Percentiles rank a stretch among this genome's conserved stretches.
phyloP scores from a whole-genome alignment of 2,797 vertebrate species.

The Etheostoma perlongum region DNA sequence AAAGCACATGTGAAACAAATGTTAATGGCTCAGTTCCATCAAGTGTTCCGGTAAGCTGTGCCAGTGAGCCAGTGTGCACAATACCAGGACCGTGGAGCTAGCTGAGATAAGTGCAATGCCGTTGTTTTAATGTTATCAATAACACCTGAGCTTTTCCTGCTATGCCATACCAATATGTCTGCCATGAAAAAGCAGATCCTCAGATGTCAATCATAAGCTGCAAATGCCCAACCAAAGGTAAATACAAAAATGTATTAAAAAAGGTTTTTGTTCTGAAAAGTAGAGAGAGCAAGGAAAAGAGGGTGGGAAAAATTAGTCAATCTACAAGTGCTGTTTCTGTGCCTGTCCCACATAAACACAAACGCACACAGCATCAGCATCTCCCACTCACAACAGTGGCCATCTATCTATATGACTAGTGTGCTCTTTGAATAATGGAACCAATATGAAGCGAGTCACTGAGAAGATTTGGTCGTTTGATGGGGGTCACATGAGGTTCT shows the following conservation, averaged over 20 bases:
- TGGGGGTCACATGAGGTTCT: conserved; percentile 77
- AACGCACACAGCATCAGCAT: conserved; percentile 37
- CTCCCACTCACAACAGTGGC: conserved; percentile 51
- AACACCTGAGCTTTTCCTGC: background rate
- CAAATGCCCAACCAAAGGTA: background rate
- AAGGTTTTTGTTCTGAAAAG: conserved; percentile 9
- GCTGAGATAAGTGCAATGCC: too few relatives aligned
- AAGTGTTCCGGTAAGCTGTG: too few relatives aligned
- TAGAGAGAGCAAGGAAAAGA: conserved; percentile 23
- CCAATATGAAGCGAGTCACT: conserved; percentile 81
- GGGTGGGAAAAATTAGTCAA: conserved; percentile 18
- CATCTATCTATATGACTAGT: conserved; percentile 65
- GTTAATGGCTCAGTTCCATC: too few relatives aligned
- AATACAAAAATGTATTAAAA: background rate
- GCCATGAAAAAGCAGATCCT: background rate
- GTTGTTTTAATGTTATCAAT: too few relatives aligned
- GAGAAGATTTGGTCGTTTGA: conserved; percentile 79
- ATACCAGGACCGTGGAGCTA: too few relatives aligned
- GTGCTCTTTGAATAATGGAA: conserved; percentile 84
- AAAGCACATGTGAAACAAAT: too few relatives aligned
- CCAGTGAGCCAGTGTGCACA: too few relatives aligned
- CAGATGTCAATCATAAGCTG: background rate
- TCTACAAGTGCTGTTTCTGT: conserved; percentile 17
- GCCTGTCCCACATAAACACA: conserved; percentile 29
- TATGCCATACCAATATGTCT: background rate